phyloP scores from a whole-genome alignment of 2,797 vertebrate species.

The Otolemur crassicaudatus region DNA sequence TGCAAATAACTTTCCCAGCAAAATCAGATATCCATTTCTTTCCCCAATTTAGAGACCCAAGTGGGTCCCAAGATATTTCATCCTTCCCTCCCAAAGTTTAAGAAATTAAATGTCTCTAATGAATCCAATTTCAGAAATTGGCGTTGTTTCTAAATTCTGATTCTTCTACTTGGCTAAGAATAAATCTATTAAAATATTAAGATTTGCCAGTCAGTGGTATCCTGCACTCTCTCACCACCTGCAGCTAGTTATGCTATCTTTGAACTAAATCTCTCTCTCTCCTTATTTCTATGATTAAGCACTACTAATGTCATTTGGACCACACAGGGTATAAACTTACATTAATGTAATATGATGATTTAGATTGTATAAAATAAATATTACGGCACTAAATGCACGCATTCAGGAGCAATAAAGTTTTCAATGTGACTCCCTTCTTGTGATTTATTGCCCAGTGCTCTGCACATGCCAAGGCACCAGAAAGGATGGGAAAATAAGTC shows the following conservation, averaged over 20 bases:
- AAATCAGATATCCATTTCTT: not conserved
- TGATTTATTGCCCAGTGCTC: not conserved
- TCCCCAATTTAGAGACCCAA: not conserved
- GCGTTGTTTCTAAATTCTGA: constrained; percentile 14
- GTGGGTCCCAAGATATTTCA: not conserved
- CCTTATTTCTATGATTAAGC: not conserved
- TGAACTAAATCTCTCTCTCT: constrained; percentile 10
- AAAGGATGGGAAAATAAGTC: not conserved
- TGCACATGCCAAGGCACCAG: accelerated
- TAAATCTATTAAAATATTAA: constrained; percentile 61
- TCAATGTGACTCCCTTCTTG: not conserved
- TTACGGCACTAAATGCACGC: not conserved
- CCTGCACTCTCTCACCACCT: not conserved
- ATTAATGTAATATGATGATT: not conserved
- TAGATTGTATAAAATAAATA: constrained; percentile 42
- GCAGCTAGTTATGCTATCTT: not conserved
- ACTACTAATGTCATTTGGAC: not conserved
- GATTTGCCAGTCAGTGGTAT: not conserved
- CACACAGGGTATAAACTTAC: constrained; percentile 27
- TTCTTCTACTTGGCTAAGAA: constrained; percentile 58
- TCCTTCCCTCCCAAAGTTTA: not conserved
- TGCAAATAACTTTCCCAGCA: not conserved
- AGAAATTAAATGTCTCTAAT: not conserved
- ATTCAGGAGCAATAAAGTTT: not conserved
- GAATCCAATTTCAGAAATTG: constrained; percentile 21